phyloP scores from a whole-genome alignment of 2,113 vertebrate genomes.

The Dissostichus mawsoni region DNA sequence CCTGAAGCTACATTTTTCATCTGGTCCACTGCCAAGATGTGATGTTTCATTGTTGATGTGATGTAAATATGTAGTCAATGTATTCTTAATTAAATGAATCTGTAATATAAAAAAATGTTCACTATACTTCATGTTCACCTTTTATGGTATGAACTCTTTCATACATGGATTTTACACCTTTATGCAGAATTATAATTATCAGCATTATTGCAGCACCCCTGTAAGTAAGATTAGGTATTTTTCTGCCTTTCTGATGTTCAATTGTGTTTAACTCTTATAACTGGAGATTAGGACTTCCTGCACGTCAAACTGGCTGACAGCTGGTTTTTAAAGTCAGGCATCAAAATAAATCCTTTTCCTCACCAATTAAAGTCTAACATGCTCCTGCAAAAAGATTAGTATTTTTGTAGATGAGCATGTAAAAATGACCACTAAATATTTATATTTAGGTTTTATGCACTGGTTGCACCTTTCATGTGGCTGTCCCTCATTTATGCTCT shows the following conservation, averaged over 20 bases:
- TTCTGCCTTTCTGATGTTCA: not conserved
- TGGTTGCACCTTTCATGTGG: not conserved
- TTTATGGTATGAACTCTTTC: not conserved
- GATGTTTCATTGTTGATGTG: not conserved
- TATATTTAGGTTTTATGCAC: not conserved
- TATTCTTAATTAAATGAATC: not conserved
- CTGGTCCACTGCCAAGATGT: not conserved
- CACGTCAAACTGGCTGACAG: not conserved
- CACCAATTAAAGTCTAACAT: not conserved
- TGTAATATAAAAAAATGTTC: not conserved
- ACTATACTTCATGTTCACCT: not conserved
- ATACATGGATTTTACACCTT: not conserved
- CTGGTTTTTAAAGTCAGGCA: not conserved
- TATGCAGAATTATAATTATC: not conserved
- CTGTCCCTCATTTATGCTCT: not conserved
- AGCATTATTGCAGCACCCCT: not conserved
- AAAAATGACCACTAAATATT: not conserved
- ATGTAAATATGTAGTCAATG: not conserved
- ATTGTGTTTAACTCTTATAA: not conserved
- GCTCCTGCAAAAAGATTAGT: not conserved
- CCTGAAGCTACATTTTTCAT: not conserved
- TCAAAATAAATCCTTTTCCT: not conserved
- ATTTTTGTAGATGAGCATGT: not conserved
- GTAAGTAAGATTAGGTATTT: not conserved
- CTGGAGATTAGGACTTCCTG: not conserved